A percentile compares a stretch with the other conserved stretches of the same genome.
Evolutionary conservation across 2,113 vertebrate genomes (phyloP).

Genomic region (Scolopax mira): DNA sequence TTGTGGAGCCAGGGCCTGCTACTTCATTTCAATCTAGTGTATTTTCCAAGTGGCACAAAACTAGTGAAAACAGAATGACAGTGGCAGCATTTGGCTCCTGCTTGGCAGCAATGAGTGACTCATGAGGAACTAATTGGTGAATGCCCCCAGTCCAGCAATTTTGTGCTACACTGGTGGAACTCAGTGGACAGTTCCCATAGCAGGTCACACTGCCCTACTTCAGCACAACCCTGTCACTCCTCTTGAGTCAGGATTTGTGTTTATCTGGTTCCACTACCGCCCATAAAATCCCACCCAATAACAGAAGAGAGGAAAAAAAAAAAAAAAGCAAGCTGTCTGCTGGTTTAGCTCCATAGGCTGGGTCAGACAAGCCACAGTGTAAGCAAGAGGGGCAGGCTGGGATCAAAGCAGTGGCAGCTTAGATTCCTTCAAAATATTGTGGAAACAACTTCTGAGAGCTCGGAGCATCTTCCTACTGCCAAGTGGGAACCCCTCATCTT

Average conservation of each 20-base stretch:
- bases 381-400: neutral
- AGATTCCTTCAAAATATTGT: neutral
- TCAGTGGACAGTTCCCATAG: neutral
- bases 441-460: neutral
- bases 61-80: neutral
- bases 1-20: neutral
- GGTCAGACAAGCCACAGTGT: neutral
- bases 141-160: no score
- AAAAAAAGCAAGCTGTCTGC: neutral
- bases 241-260: neutral
- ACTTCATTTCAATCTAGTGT: neutral
- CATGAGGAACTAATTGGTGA: neutral
- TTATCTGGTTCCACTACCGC: neutral
- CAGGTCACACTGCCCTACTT: neutral
- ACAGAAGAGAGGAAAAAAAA: neutral
- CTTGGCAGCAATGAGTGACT: neutral
- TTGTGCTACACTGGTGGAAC: neutral
- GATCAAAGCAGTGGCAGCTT: neutral
- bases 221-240: no score
- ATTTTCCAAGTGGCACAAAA: neutral
- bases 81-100: neutral
- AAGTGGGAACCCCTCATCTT: neutral
- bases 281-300: neutral
- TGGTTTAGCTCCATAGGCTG: neutral
- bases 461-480: neutral